Conservation (phyloP, 53 echinoderm and acorn worm species). For the Actinopyga echinites region DNA sequence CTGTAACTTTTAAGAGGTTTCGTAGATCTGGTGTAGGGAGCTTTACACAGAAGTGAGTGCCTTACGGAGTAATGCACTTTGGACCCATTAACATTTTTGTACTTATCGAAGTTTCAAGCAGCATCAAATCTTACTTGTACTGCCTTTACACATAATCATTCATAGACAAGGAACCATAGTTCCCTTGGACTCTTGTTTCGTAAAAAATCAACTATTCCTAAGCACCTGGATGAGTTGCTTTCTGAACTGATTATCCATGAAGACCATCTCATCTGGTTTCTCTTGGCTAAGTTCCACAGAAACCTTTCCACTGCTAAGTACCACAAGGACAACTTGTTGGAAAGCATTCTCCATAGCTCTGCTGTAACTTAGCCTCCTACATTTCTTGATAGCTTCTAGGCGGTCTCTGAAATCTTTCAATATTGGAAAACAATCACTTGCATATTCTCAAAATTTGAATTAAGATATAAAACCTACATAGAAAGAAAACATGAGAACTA, state of each 20-base stretch:
- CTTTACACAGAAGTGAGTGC: no score
- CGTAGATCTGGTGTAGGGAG: no score
- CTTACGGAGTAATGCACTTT: constrained; percentile 19
- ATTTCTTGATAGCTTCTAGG: constrained; percentile 50
- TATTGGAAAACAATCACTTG: no score
- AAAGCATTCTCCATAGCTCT: constrained; percentile 74
- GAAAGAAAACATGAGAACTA: no score
- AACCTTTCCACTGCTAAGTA: constrained; percentile 62
- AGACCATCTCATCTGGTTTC: constrained; percentile 7
- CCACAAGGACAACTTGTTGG: constrained; percentile 55
- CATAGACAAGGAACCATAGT: no score
- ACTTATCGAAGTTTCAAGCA: no score
- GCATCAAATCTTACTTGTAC: no score
- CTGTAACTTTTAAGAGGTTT: no score
- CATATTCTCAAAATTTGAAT: no score
- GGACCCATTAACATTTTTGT: no score
- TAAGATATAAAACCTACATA: no score
- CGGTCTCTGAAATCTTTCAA: constrained; percentile 47
- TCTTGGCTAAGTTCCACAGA: constrained; percentile 41
- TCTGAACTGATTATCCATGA: neutral
- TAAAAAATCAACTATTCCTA: constrained; percentile 2
- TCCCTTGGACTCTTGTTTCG: constrained; percentile 34
- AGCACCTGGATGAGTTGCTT: constrained; percentile 38
- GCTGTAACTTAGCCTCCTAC: constrained; percentile 60
- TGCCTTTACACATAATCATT: no score